phyloP scores from a whole-genome alignment of 1,140 invertebrate species.

The Zaprionus davidi region DNA sequence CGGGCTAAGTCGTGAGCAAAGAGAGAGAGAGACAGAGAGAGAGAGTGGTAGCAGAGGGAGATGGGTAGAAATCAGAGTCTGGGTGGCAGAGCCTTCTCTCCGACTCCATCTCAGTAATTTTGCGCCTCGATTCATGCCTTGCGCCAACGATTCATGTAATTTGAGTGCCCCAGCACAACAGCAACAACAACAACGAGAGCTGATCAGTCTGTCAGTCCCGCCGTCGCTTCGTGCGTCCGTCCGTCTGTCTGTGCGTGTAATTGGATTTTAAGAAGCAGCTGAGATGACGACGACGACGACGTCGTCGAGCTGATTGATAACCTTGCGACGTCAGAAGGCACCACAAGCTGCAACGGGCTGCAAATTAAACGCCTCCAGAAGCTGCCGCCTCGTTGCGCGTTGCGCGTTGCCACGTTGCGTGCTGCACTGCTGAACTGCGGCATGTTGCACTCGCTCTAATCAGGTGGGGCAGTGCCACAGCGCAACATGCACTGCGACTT shows the following conservation, averaged over 20 bases:
- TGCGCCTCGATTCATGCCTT: conserved; percentile 61
- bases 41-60: background rate
- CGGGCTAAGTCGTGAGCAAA: conserved; percentile 25
- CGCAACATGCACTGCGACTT: conserved; percentile 24
- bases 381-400: conserved; percentile 14
- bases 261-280: conserved; percentile 82
- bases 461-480: conserved; percentile 33
- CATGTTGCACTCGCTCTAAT: conserved; percentile 48
- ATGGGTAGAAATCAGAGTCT: conserved; percentile 20
- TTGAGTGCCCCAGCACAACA: conserved; percentile 52
- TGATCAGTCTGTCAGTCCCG: conserved; percentile 45
- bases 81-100: conserved; percentile 50
- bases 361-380: conserved; percentile 68
- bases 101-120: conserved; percentile 59
- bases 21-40: background rate
- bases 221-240: conserved; percentile 4
- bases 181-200: conserved; percentile 16
- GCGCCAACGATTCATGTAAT: conserved; percentile 69
- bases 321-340: conserved; percentile 63
- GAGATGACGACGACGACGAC: conserved; percentile 10
- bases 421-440: conserved; percentile 12
- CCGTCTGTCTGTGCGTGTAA: conserved; percentile 61
- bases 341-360: conserved; percentile 61
- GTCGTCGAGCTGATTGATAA: conserved; percentile 69
- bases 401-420: conserved; percentile 44